Conservation (phyloP, 2,888 invertebrate species). For the Cylloceria caligata region DNA sequence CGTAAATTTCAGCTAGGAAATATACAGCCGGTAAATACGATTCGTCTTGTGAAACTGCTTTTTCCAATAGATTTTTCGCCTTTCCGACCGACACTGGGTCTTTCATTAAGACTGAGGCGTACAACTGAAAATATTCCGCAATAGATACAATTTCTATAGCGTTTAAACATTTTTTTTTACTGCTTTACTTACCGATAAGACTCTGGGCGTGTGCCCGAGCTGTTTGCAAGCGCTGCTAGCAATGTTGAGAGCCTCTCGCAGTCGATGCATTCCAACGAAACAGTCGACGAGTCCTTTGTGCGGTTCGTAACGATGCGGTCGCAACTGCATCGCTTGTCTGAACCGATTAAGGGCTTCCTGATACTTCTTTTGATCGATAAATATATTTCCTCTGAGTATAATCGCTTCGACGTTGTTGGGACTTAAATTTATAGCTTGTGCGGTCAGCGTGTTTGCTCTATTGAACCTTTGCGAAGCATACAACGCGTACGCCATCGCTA, state of each 20-base stretch:
- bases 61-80: constrained; percentile 90
- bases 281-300: constrained; percentile 92
- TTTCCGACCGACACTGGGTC: constrained; percentile 87
- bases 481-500: constrained; percentile 90
- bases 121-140: constrained; percentile 86
- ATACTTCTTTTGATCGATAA: constrained; percentile 88
- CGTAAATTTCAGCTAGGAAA: constrained; percentile 89
- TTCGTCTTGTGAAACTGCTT: constrained; percentile 90
- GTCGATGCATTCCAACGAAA: constrained; percentile 89
- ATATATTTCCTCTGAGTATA: constrained; percentile 89
- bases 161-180: no score
- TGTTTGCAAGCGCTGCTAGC: constrained; percentile 90
- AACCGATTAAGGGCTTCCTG: constrained; percentile 89
- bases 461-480: constrained; percentile 88
- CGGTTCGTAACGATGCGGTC: constrained; percentile 89
- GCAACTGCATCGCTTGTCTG: constrained; percentile 88
- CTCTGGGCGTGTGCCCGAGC: constrained; percentile 90
- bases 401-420: constrained; percentile 90
- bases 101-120: constrained; percentile 90
- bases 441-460: constrained; percentile 90
- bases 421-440: constrained; percentile 89
- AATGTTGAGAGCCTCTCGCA: constrained; percentile 90
- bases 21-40: constrained; percentile 90
- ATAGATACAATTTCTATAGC: background rate
- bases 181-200: constrained; percentile 87